Conservation (phyloP, 2,797 vertebrate genomes). For the Calcarius lapponicus region DNA sequence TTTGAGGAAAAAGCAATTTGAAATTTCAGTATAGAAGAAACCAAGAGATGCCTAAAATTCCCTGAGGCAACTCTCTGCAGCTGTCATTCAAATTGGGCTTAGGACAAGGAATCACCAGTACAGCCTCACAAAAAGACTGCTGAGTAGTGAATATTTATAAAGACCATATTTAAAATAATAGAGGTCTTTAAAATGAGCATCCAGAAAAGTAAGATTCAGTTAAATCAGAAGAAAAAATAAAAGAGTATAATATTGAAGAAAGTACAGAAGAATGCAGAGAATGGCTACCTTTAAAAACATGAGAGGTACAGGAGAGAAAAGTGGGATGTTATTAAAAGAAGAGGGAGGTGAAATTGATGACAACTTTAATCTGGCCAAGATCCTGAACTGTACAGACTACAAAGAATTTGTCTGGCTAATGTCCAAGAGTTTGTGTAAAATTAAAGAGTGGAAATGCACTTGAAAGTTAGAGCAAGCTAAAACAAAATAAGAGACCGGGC, state of each 20-base stretch:
- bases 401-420: slow-evolving; percentile 29
- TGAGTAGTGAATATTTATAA: neutral
- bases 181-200: neutral
- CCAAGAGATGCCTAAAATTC: neutral
- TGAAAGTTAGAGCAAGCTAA: slow-evolving; percentile 12
- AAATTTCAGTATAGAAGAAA: neutral
- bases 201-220: neutral
- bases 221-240: neutral
- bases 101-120: neutral
- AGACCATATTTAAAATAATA: neutral
- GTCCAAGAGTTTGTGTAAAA: slow-evolving; percentile 40
- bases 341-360: slow-evolving; percentile 25
- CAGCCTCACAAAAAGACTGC: neutral
- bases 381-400: slow-evolving; percentile 10
- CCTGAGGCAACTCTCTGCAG: neutral
- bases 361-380: slow-evolving; percentile 41
- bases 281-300: neutral
- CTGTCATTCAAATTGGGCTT: neutral
- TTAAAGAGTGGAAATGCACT: slow-evolving; percentile 35
- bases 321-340: slow-evolving; percentile 11
- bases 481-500: neutral
- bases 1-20: neutral
- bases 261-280: neutral
- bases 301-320: neutral
- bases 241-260: neutral